These are phyloP conservation scores for Zaprionus tsacasi DNA, from an alignment of 1,140 invertebrate genomes.

Conservation along the genomic window DNA sequence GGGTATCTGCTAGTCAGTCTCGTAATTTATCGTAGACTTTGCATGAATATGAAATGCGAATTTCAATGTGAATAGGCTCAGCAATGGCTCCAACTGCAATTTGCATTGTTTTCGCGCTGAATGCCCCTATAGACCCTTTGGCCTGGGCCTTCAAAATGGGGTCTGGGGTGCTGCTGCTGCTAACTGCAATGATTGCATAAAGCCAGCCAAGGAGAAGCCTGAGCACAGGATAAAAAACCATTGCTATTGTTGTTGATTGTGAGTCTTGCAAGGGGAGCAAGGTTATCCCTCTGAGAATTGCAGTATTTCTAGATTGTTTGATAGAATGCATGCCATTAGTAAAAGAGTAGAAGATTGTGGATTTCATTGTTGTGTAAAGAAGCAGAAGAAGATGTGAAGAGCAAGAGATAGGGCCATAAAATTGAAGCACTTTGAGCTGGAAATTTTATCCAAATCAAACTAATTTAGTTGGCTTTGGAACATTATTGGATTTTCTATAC, in stretches of 20 bases:
- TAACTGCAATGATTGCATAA: slow-evolving; percentile 74
- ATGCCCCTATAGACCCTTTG: slow-evolving; percentile 34
- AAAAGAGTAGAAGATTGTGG: slow-evolving; percentile 24
- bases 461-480: background rate
- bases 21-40: slow-evolving; percentile 61
- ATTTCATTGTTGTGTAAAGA: slow-evolving; percentile 17
- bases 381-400: background rate
- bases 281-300: slow-evolving; percentile 44
- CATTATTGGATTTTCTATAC: background rate
- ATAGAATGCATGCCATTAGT: slow-evolving; percentile 38
- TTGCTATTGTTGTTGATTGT: slow-evolving; percentile 22
- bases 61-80: slow-evolving; percentile 77
- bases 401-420: background rate
- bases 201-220: slow-evolving; percentile 43
- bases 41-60: slow-evolving; percentile 72
- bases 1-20: slow-evolving; percentile 16
- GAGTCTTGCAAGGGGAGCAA: slow-evolving; percentile 39
- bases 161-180: slow-evolving; percentile 16
- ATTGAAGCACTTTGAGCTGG: slow-evolving; percentile 4
- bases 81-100: slow-evolving; percentile 61
- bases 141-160: slow-evolving; percentile 7
- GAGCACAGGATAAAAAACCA: slow-evolving; percentile 30
- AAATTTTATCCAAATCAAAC: background rate
- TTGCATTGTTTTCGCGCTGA: slow-evolving; percentile 71
- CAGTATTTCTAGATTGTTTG: slow-evolving; percentile 39